These are phyloP conservation scores for Hylaea fasciaria DNA, from an alignment of 2,888 invertebrate genomes.

Conservation along the genomic window DNA sequence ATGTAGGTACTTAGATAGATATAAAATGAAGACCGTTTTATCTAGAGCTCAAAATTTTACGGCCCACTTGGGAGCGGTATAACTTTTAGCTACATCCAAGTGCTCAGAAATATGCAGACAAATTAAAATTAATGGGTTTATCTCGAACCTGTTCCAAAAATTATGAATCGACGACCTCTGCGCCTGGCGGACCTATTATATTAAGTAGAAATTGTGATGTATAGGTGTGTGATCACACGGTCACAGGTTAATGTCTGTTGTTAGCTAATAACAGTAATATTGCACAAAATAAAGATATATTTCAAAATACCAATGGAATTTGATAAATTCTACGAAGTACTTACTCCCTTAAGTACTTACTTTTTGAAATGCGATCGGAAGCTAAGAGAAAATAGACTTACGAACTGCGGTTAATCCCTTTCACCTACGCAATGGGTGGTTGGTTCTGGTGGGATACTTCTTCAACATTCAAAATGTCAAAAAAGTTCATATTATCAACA, in stretches of 20 bases:
- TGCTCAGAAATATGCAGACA: constrained; percentile 27
- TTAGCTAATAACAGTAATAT: constrained; percentile 21
- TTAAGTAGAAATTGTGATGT: constrained; percentile 27
- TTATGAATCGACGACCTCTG: constrained; percentile 32
- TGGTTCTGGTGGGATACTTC: no score
- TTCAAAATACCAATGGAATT: constrained; percentile 15
- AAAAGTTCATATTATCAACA: no score
- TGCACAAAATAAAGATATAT: constrained; percentile 11
- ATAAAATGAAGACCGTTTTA: neutral
- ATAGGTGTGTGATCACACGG: constrained; percentile 6
- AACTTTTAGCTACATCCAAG: constrained; percentile 22
- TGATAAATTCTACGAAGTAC: constrained; percentile 5
- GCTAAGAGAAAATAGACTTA: neutral
- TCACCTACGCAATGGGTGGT: neutral
- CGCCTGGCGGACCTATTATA: constrained; percentile 3
- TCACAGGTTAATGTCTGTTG: constrained; percentile 30
- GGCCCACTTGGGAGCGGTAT: constrained; percentile 8
- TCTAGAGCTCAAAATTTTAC: constrained; percentile 3
- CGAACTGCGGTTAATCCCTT: no score
- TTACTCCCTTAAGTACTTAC: no score
- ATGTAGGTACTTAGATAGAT: no score
- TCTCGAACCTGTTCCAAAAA: constrained; percentile 33
- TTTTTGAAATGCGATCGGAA: neutral
- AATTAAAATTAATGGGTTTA: constrained; percentile 35
- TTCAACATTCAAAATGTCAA: no score